Conservation (phyloP, 2,113 vertebrate genomes). For the Catagonus wagneri region DNA sequence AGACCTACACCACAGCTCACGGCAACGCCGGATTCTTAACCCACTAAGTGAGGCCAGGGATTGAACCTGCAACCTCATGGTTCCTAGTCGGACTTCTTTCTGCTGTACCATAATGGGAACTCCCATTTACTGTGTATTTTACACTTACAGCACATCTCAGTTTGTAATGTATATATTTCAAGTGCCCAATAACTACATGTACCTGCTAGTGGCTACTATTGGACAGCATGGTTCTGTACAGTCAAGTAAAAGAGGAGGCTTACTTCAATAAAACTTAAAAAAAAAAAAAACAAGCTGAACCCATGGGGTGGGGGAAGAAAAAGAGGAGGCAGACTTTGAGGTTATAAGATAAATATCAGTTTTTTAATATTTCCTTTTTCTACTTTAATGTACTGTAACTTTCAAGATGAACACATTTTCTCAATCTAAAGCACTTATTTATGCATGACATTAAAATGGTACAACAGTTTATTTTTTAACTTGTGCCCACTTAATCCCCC, state of each 20-base stretch:
- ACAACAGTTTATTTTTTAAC: constrained; percentile 35
- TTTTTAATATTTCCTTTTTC: constrained; percentile 41
- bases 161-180: background rate
- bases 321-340: background rate
- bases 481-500: background rate
- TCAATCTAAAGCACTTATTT: background rate
- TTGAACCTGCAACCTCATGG: too few species aligned
- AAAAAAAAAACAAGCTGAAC: too few species aligned
- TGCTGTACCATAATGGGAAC: too few species aligned
- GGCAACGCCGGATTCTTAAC: too few species aligned
- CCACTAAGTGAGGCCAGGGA: too few species aligned
- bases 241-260: background rate
- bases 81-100: too few species aligned
- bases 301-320: background rate
- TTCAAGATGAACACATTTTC: background rate
- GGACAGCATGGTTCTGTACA: background rate
- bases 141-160: background rate
- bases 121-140: background rate
- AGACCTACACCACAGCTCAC: too few species aligned
- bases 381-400: background rate
- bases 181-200: background rate
- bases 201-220: background rate
- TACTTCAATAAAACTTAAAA: too few species aligned
- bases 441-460: background rate
- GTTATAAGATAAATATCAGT: background rate